Base-by-base conservation (phyloP, 1,140 invertebrate genomes). In the Cotesia typhae region DNA sequence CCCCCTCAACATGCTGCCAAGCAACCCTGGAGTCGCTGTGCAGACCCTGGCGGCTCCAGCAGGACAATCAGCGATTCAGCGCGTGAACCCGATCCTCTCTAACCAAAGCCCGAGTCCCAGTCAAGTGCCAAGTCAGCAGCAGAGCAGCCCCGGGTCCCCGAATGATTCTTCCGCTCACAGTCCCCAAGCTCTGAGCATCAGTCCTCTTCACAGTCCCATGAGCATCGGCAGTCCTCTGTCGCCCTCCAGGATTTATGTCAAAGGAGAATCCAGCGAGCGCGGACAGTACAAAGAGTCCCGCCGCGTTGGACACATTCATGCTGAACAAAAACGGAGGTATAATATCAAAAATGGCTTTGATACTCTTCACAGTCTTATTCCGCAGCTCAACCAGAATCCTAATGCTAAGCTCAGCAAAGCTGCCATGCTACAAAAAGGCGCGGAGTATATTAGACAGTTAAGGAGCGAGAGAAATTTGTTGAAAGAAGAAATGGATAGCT, bases 291-390 rank as follows among this genome's bases (percentile, higher is more conserved):
- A 90, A 82, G 92, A 93, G 79, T 90, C 94, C 75, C 89, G 94
- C 47, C 89, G 94, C 55, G 92, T 91, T 57, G 93, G 95, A 37
- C 98, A 99, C 85, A 95, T 98, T 73, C 97, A 98, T 84, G 96
- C 98, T 0, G 98, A 99, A 84, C 97, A 99, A 87, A 99, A 99
- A 84, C 90, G 98, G 41, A 90, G 98, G 52, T 97, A 95, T 82
- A 98, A 98, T 82, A 98, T 99, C 76, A 99, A 99, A 89, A 97
- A 95, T 87, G 97, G 97, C 35, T 99, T 99, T 86, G 97, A 99
- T 85, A 94, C 93, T 82, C 88, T 99, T 68, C 95, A 98, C 84
- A 92, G 92, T 71, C 89, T 99, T n/a, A 96, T 99, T 81, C 97
- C 97, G 14, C 93, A 95, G 74, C 89, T 98, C 10, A 94, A 92